Evolutionary conservation across 2,797 vertebrate species (phyloP).

Genomic region (Cossypha polioptera): DNA sequence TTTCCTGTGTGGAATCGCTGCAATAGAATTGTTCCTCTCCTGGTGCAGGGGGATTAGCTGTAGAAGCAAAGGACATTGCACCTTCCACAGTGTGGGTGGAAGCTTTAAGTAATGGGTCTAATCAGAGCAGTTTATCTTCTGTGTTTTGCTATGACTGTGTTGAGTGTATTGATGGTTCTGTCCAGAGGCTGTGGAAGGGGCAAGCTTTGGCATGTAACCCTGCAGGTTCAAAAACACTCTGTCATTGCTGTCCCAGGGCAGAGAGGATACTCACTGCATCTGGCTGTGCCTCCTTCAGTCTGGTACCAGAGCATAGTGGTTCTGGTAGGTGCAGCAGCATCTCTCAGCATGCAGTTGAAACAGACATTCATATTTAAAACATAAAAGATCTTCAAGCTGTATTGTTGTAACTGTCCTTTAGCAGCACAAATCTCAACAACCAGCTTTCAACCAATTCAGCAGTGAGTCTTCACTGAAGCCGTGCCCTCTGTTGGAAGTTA

Average conservation of each 20-base stretch:
- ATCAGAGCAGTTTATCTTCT: background rate
- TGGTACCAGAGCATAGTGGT: too few relatives aligned
- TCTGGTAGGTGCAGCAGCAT: background rate
- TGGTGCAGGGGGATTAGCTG: background rate
- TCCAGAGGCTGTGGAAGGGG: background rate
- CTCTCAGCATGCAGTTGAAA: background rate
- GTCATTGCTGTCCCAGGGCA: background rate
- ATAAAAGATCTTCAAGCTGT: background rate
- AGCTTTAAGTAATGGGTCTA: background rate
- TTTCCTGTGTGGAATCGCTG: background rate
- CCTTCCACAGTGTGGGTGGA: background rate
- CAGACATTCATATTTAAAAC: background rate
- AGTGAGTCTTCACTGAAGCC: background rate
- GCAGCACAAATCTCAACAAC: background rate
- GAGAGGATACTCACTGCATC: too few relatives aligned
- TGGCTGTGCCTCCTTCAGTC: background rate
- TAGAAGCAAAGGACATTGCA: background rate
- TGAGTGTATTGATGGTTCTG: background rate
- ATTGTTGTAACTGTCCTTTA: background rate
- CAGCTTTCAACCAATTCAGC: background rate
- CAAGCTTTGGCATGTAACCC: fast-evolving
- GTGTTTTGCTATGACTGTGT: background rate
- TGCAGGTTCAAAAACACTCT: background rate
- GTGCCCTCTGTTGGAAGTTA: background rate
- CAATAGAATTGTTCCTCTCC: background rate